These are phyloP conservation scores for Bacillus rossius DNA, from an alignment of 1,140 invertebrate genomes.

Conservation along the genomic window DNA sequence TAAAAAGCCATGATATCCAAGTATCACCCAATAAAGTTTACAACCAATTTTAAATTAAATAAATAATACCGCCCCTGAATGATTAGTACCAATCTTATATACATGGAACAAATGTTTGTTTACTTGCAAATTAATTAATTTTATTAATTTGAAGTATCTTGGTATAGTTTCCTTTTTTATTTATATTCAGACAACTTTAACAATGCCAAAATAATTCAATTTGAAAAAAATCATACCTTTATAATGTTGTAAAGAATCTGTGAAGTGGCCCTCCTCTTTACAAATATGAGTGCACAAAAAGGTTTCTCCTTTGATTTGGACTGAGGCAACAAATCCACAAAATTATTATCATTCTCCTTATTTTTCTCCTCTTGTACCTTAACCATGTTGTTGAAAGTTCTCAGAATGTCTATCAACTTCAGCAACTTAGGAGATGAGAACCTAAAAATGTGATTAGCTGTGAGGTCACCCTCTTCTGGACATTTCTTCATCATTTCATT, in stretches of 20 bases:
- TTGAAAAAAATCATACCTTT: slow-evolving; percentile 38
- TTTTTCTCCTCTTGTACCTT: background rate
- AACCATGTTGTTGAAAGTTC: slow-evolving; percentile 37
- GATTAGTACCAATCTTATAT: no score
- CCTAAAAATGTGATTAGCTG: slow-evolving; percentile 34
- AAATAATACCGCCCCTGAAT: no score
- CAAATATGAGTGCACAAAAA: slow-evolving; percentile 78
- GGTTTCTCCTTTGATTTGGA: background rate
- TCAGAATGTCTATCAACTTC: slow-evolving; percentile 50
- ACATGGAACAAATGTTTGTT: no score
- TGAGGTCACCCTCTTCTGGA: slow-evolving; percentile 15
- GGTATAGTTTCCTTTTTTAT: no score
- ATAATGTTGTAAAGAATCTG: slow-evolving; percentile 71
- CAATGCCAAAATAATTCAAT: no score
- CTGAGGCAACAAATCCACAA: background rate
- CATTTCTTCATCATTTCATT: background rate
- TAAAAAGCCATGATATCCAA: no score
- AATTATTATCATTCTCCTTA: background rate
- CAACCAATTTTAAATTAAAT: no score
- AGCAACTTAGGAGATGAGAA: slow-evolving; percentile 53
- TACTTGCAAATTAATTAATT: no score
- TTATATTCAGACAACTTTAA: no score
- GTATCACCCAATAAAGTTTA: no score
- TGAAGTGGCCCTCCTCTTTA: slow-evolving; percentile 67
- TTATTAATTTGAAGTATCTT: no score